Evolutionary conservation across 2,888 invertebrate genomes (phyloP).

Genomic region (Gortyna flavago): DNA sequence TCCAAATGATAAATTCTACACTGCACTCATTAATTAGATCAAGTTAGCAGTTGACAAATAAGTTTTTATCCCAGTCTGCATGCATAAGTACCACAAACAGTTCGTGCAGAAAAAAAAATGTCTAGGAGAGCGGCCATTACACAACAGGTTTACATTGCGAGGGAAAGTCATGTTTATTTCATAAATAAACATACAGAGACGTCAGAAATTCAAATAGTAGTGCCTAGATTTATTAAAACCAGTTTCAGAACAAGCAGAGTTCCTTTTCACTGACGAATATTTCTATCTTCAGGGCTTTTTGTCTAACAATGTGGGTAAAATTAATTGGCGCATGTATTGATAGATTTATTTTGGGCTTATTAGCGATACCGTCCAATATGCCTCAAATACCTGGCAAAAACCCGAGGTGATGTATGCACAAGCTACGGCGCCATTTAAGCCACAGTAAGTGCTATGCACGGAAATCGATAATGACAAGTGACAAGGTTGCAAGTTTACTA

Average conservation of each 20-base stretch:
- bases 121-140: slow-evolving; percentile 33
- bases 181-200: slow-evolving; percentile 41
- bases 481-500: slow-evolving; percentile 53
- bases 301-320: slow-evolving; percentile 6
- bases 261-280: slow-evolving; percentile 30
- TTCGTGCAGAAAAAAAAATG: neutral
- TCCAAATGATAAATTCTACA: neutral
- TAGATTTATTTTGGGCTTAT: slow-evolving; percentile 11
- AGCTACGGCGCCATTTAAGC: slow-evolving; percentile 42
- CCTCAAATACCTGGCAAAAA: slow-evolving; percentile 1
- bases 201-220: slow-evolving; percentile 45
- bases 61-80: slow-evolving; percentile 6
- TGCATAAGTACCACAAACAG: slow-evolving; percentile 9
- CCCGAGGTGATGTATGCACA: slow-evolving; percentile 27
- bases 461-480: slow-evolving; percentile 52
- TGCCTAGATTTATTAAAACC: slow-evolving; percentile 53
- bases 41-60: neutral
- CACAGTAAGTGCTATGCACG: slow-evolving; percentile 47
- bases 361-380: slow-evolving; percentile 1
- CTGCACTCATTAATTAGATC: neutral
- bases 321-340: slow-evolving; percentile 3
- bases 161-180: slow-evolving; percentile 50
- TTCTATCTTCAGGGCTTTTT: slow-evolving; percentile 13
- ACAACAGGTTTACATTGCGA: slow-evolving; percentile 50
- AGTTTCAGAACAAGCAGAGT: slow-evolving; percentile 32